These are phyloP conservation scores for Cephus cinctus DNA, from an alignment of 1,140 invertebrate genomes.

Conservation along the genomic window DNA sequence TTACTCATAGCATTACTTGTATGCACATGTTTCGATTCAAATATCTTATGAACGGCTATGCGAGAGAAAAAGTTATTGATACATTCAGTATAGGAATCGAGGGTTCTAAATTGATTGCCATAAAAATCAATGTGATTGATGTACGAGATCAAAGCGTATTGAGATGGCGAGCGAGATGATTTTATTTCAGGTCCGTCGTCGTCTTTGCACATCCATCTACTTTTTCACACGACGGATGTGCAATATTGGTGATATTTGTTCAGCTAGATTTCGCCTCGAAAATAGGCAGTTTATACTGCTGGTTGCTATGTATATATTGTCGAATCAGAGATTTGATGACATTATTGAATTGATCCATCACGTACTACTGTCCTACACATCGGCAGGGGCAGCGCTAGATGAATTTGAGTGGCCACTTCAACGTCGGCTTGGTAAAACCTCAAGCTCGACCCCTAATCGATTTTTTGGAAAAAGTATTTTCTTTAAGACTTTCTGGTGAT, in stretches of 20 bases:
- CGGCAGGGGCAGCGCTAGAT: not conserved
- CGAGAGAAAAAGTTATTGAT: too few species aligned
- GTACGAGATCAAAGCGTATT: too few species aligned
- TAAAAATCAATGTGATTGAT: too few species aligned
- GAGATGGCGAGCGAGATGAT: too few species aligned
- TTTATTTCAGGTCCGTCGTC: too few species aligned
- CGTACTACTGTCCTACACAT: not conserved
- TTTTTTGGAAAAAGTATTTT: constrained; percentile 4
- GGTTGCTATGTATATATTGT: constrained; percentile 7
- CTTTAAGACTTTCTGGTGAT: constrained; percentile 3
- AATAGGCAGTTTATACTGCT: not conserved
- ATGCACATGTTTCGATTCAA: too few species aligned
- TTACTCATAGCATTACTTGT: too few species aligned
- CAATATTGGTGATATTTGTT: constrained; percentile 3
- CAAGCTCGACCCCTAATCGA: not conserved
- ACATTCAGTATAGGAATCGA: too few species aligned
- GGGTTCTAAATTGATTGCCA: too few species aligned
- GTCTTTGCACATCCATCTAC: too few species aligned
- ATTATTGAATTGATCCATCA: constrained; percentile 2
- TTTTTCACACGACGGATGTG: too few species aligned
- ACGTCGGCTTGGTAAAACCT: constrained; percentile 2
- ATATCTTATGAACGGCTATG: too few species aligned
- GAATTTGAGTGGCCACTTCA: constrained; percentile 13
- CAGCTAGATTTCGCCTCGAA: not conserved
- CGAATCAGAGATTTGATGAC: constrained; percentile 7